phyloP scores from a whole-genome alignment of 2,888 invertebrate species.

The Dryadula phaetusa region DNA sequence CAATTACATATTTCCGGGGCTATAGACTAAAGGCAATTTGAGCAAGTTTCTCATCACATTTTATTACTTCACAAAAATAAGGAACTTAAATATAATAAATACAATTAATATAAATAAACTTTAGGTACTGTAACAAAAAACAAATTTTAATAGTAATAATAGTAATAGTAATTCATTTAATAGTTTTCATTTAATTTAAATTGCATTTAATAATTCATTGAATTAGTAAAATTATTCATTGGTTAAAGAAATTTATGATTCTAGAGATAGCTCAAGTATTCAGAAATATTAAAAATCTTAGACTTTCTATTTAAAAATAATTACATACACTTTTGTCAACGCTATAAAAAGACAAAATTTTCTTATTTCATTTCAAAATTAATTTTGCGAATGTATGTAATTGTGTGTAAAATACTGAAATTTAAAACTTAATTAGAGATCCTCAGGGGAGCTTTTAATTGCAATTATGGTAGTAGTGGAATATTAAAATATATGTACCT shows the following conservation, averaged over 20 bases:
- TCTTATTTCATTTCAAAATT: conserved; percentile 2
- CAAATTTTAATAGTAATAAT: too few species aligned
- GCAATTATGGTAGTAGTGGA: conserved; percentile 8
- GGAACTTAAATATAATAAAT: too few species aligned
- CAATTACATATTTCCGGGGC: conserved; percentile 13
- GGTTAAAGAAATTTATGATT: too few species aligned
- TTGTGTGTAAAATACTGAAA: conserved; percentile 12
- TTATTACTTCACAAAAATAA: too few species aligned
- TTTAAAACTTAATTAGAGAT: conserved; percentile 11
- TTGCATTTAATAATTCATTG: too few species aligned
- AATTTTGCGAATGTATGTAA: conserved; percentile 10
- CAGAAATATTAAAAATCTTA: background rate
- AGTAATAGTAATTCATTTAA: too few species aligned
- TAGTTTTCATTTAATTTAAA: too few species aligned
- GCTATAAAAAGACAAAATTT: background rate
- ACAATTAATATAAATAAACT: background rate
- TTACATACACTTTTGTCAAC: background rate
- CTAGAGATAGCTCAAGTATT: too few species aligned
- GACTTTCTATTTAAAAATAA: background rate
- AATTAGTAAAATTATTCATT: too few species aligned
- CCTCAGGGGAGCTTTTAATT: conserved; percentile 4
- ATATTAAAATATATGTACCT: background rate
- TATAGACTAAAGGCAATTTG: background rate
- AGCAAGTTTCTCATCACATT: background rate
- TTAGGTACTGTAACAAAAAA: too few species aligned